phyloP scores from a whole-genome alignment of 2,113 vertebrate species.

The Festucalex cinctus region DNA sequence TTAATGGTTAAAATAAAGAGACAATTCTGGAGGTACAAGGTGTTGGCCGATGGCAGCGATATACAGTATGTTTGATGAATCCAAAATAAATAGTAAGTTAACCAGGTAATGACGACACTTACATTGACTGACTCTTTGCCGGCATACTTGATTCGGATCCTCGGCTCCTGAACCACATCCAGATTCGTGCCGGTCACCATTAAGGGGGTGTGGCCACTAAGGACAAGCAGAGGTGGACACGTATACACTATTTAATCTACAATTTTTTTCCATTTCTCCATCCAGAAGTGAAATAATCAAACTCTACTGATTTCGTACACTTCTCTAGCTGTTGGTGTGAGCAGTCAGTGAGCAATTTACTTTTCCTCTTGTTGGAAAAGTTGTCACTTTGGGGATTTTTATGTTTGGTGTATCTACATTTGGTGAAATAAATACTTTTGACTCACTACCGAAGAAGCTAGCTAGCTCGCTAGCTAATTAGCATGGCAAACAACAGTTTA shows the following conservation, averaged over 20 bases:
- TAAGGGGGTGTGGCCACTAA: conserved; percentile 91
- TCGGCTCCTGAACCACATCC: conserved; percentile 93
- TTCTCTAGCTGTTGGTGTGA: background rate
- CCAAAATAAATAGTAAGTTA: background rate
- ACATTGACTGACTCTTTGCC: conserved; percentile 93
- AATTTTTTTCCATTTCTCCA: background rate
- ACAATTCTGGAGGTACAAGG: too few species aligned
- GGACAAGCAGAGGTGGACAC: conserved; percentile 5
- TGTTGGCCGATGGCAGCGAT: too few species aligned
- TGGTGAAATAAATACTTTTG: background rate
- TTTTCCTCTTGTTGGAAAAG: too few species aligned
- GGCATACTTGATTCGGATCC: conserved; percentile 88
- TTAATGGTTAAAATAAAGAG: too few species aligned
- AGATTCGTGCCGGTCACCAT: conserved; percentile 91
- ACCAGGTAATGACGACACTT: conserved; percentile 58
- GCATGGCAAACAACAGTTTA: too few species aligned
- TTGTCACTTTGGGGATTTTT: too few species aligned
- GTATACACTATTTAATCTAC: too few species aligned
- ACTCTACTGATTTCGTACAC: background rate
- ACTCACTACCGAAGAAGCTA: too few species aligned
- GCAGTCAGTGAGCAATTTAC: too few species aligned
- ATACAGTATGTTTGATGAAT: conserved; percentile 7
- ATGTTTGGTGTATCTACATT: too few species aligned
- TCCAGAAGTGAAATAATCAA: background rate
- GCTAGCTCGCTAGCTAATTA: too few species aligned